phyloP scores from a whole-genome alignment of 2,888 invertebrate species.

The Cryptosula pallasiana region DNA sequence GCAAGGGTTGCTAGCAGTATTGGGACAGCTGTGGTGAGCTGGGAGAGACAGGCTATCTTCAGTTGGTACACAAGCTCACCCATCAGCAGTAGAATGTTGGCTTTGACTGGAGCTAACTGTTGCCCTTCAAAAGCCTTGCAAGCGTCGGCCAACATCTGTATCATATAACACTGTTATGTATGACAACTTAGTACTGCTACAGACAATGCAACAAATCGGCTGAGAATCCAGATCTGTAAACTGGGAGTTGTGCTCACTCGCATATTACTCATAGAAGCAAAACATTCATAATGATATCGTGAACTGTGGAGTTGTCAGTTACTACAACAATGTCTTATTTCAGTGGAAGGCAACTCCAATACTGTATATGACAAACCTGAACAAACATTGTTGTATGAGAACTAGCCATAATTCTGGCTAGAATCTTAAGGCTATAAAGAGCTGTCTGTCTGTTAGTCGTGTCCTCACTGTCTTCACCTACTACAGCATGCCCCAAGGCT shows the following conservation, averaged over 20 bases:
- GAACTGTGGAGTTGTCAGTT: too few species aligned
- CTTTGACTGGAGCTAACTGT: constrained; percentile 38
- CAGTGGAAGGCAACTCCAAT: too few species aligned
- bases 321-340: too few species aligned
- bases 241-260: too few species aligned
- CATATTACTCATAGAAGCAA: too few species aligned
- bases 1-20: constrained; percentile 36
- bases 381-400: constrained; percentile 68
- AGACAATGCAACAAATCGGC: too few species aligned
- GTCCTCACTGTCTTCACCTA: constrained; percentile 57
- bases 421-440: constrained; percentile 72
- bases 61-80: constrained; percentile 73
- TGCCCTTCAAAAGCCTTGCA: constrained; percentile 15
- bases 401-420: constrained; percentile 69
- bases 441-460: constrained; percentile 75
- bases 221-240: too few species aligned
- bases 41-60: constrained; percentile 68
- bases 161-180: too few species aligned
- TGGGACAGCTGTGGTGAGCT: constrained; percentile 75
- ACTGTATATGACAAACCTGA: constrained; percentile 55
- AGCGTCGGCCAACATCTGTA: constrained; percentile 3
- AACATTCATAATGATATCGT: too few species aligned
- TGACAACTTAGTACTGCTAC: too few species aligned
- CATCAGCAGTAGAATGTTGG: constrained; percentile 44
- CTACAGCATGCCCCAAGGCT: background rate